Evolutionary conservation across 23 tunicate genomes (phyloP), one percentile per base, ranked within the genome.

Genomic region (Trididemnum clinides): DNA sequence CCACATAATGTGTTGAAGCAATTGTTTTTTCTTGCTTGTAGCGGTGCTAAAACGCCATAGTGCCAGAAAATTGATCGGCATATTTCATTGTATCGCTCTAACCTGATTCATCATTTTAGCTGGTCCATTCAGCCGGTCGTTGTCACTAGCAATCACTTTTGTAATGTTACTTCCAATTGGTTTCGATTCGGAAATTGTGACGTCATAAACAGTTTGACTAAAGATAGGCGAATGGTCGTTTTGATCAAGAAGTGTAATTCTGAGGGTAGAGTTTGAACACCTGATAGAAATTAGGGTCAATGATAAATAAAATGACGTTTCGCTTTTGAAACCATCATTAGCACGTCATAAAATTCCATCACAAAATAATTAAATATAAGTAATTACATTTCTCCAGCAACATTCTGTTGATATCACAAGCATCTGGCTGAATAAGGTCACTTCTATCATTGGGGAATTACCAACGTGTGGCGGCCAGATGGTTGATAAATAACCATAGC

Each of bases 211-310:
- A 28, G 79, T 33, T 25, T 75, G 39, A 22, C 72, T 50, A 34
- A 88, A 92, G 1, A 83, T 79, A 0, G 97, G 97, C 1, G 84
- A 29, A 58, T 92, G 49, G 71, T 92, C 97, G 76, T 92, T 92
- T 63, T 77, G 86, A 58, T 92, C 97, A 58, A 92, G 33, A 7
- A 92, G 51, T 19, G 58, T 76, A 28, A 88, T 62, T 10, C 89
- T 84, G 22, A 88, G 57, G 82, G 84, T 85, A 15, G 62, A 34
- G 0, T 0, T 7, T 0, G 97, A 64, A 62, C 97, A 88, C 38
- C 97, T 92, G 77, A n/a, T n/a, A n/a, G 2, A 50, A 71, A 39
- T 0, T 64, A 33, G 15, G 21, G 34, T 35, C 62, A 26, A 3
- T 1, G 1, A 18, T 4, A 7, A 44, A 44, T 44, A 7, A 28